Evolutionary conservation across 2,888 invertebrate genomes (phyloP).

Genomic region (Pyralis farinalis): DNA sequence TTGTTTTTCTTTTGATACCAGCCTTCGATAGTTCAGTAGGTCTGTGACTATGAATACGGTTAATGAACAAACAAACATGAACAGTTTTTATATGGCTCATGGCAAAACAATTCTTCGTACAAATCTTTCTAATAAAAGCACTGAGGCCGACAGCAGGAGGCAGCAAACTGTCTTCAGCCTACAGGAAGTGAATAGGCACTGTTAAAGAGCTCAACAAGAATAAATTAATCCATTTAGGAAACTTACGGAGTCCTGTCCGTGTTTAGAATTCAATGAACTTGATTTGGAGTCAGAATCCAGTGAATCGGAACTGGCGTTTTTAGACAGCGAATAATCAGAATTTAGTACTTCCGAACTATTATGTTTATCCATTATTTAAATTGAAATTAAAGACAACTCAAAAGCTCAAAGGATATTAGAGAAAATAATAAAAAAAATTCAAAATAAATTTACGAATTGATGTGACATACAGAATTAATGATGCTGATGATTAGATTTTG

Average conservation of each 20-base stretch:
- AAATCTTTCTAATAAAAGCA: background rate
- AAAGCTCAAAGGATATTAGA: too few relatives aligned
- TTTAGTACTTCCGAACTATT: conserved; percentile 84
- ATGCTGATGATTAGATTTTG: too few relatives aligned
- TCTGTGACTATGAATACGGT: conserved; percentile 57
- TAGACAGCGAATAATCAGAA: conserved; percentile 84
- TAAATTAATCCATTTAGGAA: conserved; percentile 73
- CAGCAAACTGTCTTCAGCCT: conserved; percentile 29
- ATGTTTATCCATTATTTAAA: conserved; percentile 81
- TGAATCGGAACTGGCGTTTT: conserved; percentile 90
- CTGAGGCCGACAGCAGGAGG: background rate
- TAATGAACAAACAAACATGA: conserved; percentile 68
- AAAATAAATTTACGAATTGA: too few relatives aligned
- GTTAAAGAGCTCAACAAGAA: conserved; percentile 54
- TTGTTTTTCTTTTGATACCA: conserved; percentile 26
- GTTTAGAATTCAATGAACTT: conserved; percentile 91
- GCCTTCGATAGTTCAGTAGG: conserved; percentile 55
- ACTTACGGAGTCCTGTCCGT: conserved; percentile 90
- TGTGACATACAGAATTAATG: too few relatives aligned
- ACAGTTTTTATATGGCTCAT: conserved; percentile 51
- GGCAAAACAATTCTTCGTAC: conserved; percentile 16
- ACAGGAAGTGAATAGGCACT: conserved; percentile 54
- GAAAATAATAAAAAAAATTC: too few relatives aligned
- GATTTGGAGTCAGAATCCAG: conserved; percentile 92
- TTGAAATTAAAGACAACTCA: background rate